Base-by-base conservation (phyloP, 1,140 invertebrate genomes). In the Chrysomallon squamiferum region DNA sequence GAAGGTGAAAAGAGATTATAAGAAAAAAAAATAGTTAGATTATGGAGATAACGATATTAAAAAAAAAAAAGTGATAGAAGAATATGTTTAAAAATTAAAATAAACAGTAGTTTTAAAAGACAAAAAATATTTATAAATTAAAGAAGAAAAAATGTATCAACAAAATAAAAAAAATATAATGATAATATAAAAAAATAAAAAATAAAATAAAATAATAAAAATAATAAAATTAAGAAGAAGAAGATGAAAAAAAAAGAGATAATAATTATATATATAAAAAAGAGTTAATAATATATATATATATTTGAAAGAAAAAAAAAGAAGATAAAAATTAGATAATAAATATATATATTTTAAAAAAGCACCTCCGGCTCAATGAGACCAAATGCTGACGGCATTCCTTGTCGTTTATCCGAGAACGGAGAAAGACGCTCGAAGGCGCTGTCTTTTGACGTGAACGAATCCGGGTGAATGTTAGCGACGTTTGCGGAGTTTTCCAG, bases 341-440 rank as follows among this genome's bases (percentile, higher is more conserved):
- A 47, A 47, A 20, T 4, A 22, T 22, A 5, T 20, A 27, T 25
- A 54, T 30, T 27, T 27, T 54, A 30, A 54, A 54, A 54, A 27
- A 54, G 18, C 50, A 54, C 50, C 50, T 54, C 50, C 15, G 22
- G 50, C 50, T 54, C 50, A 15, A 54, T 27, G 29, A 54, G 50
- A 54, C 50, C 50, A 30, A 54, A 54, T 4, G 50, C 50, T 27
- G 50, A 54, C 22, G 50, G 50, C 50, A 54, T 54, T 13, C 29
- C 50, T 25, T 30, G 22, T 54, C 50, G 50, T 54, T 54, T 54
- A 22, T 54, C 50, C 15, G 29, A 25, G 25, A 20, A 54, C 29
- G 50, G 50, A 27, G 50, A 54, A 27, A 54, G 50, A 22, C 50
- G n/a, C 7, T 54, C 50, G 29, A 54, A 54, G 15, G 50, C 50